Evolutionary conservation across 2,113 vertebrate genomes (phyloP).

Genomic region (Struthio camelus): DNA sequence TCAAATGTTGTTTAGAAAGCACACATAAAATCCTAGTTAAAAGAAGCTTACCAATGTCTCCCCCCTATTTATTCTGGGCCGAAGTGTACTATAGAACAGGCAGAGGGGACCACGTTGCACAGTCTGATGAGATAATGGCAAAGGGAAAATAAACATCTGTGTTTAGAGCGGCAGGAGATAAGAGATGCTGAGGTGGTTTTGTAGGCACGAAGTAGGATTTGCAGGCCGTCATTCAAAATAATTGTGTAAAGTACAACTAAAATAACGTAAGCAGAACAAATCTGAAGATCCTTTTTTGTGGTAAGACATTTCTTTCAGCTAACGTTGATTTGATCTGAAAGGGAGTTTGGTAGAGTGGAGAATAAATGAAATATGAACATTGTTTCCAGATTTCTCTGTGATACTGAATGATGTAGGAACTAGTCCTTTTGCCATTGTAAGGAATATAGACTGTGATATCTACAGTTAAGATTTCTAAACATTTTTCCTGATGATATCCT

Average conservation of each 20-base stretch:
- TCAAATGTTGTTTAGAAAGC: neutral
- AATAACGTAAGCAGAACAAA: constrained; percentile 15
- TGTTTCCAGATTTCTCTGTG: constrained; percentile 8
- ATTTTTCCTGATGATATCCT: neutral
- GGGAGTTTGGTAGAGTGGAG: neutral
- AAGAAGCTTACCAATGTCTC: neutral
- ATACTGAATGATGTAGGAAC: neutral
- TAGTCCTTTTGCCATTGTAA: neutral
- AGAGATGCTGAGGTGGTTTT: neutral
- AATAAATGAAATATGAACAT: neutral
- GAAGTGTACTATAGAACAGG: neutral
- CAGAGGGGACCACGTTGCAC: accelerated
- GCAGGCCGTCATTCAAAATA: neutral
- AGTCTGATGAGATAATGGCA: neutral
- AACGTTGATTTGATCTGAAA: constrained; percentile 26
- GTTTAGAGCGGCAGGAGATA: neutral
- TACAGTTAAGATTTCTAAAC: neutral
- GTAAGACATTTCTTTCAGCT: constrained; percentile 16
- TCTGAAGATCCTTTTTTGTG: neutral
- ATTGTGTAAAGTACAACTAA: constrained; percentile 7
- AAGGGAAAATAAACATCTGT: neutral
- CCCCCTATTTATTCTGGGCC: neutral
- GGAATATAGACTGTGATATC: neutral
- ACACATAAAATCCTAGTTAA: neutral
- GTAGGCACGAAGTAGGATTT: neutral